Evolutionary conservation across 2,888 invertebrate genomes (phyloP).

Genomic region (Tholera decimalis): DNA sequence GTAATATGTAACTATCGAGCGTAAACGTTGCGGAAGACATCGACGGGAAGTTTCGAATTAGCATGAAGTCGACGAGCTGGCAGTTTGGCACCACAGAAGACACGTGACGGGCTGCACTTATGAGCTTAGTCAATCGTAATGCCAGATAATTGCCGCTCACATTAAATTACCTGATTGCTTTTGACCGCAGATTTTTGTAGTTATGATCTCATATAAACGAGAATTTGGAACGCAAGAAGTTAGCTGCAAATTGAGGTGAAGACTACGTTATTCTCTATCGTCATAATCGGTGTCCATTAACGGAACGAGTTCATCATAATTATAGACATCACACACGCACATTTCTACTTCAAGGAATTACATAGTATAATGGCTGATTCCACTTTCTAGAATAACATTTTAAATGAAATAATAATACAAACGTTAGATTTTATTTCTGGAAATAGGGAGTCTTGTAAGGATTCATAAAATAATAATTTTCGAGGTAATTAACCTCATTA

Average conservation of each 20-base stretch:
- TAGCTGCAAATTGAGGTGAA: constrained; percentile 8
- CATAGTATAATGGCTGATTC: constrained; percentile 6
- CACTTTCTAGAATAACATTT: constrained; percentile 32
- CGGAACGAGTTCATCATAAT: constrained; percentile 23
- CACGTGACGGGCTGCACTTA: constrained; percentile 39
- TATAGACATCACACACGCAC: constrained; percentile 6
- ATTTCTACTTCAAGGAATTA: constrained; percentile 15
- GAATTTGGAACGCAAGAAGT: constrained; percentile 13
- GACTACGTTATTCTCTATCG: not conserved
- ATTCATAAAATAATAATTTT: constrained; percentile 33
- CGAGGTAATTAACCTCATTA: constrained; percentile 44
- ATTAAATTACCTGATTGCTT: constrained; percentile 46
- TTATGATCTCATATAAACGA: constrained; percentile 23
- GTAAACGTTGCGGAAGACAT: constrained; percentile 71
- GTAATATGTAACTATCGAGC: constrained; percentile 75
- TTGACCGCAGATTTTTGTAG: constrained; percentile 27
- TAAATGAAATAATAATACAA: not conserved
- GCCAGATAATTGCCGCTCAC: constrained; percentile 52
- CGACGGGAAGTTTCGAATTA: constrained; percentile 58
- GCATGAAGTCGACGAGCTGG: constrained; percentile 36
- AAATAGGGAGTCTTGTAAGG: constrained; percentile 6
- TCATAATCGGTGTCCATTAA: constrained; percentile 9
- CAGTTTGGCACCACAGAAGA: constrained; percentile 30
- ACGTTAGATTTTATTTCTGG: constrained; percentile 4
- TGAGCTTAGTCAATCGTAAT: constrained; percentile 33